Base-by-base conservation (phyloP, 2,113 vertebrate species). In the Triplophysa rosa region DNA sequence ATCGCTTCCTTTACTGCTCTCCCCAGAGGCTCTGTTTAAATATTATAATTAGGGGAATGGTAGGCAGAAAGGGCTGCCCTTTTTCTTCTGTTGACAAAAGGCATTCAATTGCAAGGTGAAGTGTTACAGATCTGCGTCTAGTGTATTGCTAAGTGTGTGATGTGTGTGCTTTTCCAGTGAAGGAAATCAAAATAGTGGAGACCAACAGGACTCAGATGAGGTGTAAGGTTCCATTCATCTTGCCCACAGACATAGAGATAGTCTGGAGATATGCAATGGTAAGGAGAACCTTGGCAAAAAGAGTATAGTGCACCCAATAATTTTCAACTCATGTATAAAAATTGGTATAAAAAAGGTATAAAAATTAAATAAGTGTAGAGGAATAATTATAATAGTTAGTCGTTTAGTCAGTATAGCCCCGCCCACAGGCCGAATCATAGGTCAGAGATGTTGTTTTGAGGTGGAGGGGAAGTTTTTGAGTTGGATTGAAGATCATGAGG, bases 221-320 rank as follows among this genome's bases (percentile, higher is more conserved):
- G 83, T 92, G 91, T 37, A 23, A 84, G 0, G 89, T 91, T 67
- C 80, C 77, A 2, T 93, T 92, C 85, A 52, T 64, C 14, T 83
- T 93, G 79, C 90, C 92, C 37, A 24, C 19, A n/a, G 61, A 88
- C 59, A 81, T 78, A 1, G 83, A 88, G 84, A 82, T 90, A 47
- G 77, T 88, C 76, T 93, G 91, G 92, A 90, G 87, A 75, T 91
- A 90, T 59, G 83, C 92, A 79, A 78, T 80, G 82, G 86, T 85
- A 67, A 84, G 72, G 1, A 21, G 10, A 23, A 23, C 19, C 10
- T 24, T 37, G 33, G 5, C 33, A 1, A 37, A 37, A 37, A 37
- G 33, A 37, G 33, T 7, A 1, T 37, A n/a, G n/a, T 37, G 33
- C 6, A 37, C 33, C 33, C 33, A 37, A 37, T 7, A 6, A 7